Base-by-base conservation (phyloP, 2,888 invertebrate species). In the Limnephilus auricula region DNA sequence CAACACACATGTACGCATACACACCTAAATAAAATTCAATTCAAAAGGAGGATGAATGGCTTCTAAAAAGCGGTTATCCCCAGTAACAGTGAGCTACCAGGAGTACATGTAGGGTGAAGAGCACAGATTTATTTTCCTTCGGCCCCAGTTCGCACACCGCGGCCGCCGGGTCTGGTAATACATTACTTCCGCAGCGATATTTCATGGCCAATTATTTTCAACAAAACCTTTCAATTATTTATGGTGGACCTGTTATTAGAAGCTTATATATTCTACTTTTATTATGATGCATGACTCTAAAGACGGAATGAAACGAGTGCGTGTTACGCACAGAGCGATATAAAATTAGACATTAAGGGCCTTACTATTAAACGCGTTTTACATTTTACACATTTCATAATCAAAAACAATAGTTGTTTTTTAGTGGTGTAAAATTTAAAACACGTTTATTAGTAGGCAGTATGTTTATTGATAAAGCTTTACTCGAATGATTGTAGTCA, bases 201-300 rank as follows among this genome's bases (percentile, higher is more conserved):
- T 89, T 91, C 89, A 91, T 85, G 91, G 89, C 86, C 89, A 91
- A 91, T 91, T 91, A 91, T 91, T 91, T 91, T 86, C 86, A 89
- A 82, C 89, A 89, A 86, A 91, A 91, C 91, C 91, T 91, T 91
- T 91, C 91, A 91, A 91, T 91, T 91, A 91, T 91, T 89, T 89
- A 89, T 85, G 91, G 89, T 86, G 89, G 91, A 65, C 80, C 91
- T 89, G 86, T 89, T 91, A 91, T 91, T 91, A 89, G 83, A 85
- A 79, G 45, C 79, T 79, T 83, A 89, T 91, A 86, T 86, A 91
- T 91, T 91, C 85, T 86, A 83, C 89, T 84, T 88, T 84, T 83
- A 91, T 83, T 89, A 89, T 91, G 87, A 90, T 90, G 80, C 78
- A 88, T 88, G 78, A 30, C 79, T 34, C 32, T 25, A 40, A n/a